Evolutionary conservation across 1,140 invertebrate species (phyloP), one percentile per base, ranked within the genome.

Genomic region (Andrena cerasifolii): DNA sequence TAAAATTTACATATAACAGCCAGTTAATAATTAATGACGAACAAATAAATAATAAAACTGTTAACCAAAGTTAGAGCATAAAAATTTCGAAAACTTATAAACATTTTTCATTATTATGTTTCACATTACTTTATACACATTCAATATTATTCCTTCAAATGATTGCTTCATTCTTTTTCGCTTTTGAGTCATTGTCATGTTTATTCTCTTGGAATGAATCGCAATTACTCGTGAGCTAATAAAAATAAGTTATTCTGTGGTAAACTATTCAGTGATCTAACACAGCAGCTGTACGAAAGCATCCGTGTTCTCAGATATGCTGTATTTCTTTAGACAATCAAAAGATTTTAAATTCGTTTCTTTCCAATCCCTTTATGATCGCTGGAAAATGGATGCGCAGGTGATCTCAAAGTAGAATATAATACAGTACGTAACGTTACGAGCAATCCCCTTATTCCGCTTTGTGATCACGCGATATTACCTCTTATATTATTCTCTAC

Each of bases 331-430:
- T 1, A 14, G 21, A 51, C 51, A 6, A 51, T 67, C 21, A 33
- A 63, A 66, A 16, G n/a, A 36, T 67, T 26, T 16, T 24, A 51
- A 49, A 21, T 66, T 47, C 61, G 61, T 63, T 65, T 65, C 18
- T 1, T 5, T n/a, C 0, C 18, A n/a, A 18, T 5, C 3, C 12
- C 49, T 49, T 49, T 21, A 65, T 26, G 18, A 18, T 31, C 62
- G 18, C 43, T 21, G 26, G 5, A 33, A 49, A 49, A 66, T 24
- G 18, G 12, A 21, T 21, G 10, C 0, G 3, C n/a, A 16, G n/a
- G 3, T 14, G 24, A 53, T 36, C 28, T n/a, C 16, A 26, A 53
- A 51, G 7, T 47, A 33, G 21, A 53, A 36, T 36, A 58, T 16
- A 28, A 28, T n/a, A 24, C 14, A 28, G 4, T 10, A 12, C 51